Evolutionary conservation across 2,888 invertebrate genomes (phyloP), one percentile per base, ranked within the genome.

Genomic region (Pollenia labialis): DNA sequence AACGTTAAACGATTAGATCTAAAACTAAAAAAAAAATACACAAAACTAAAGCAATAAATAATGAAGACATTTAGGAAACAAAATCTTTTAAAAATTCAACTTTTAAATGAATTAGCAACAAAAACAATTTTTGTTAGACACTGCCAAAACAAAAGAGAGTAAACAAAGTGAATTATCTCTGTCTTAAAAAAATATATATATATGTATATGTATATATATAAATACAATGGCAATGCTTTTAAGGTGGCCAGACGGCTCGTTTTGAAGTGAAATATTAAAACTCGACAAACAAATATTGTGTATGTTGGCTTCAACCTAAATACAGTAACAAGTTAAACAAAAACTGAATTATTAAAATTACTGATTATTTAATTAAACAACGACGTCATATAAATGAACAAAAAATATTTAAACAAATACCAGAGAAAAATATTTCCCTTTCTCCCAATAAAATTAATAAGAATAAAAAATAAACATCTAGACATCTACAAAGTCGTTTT

Each of bases 71-170:
- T 75, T 77, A 82, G 23, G 62, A 62, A 85, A 32, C 23, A 86
- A 71, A 75, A 75, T 46, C 58, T 76, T 74, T 69, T 54, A 44
- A 16, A 81, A 75, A 46, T 16, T 66, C 58, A 44, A 76, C 52
- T 77, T 68, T 46, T 40, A 54, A 80, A 74, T 52, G 60, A 79
- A 68, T 68, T 58, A 74, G 48, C 40, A 23, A 83, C 52, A 42
- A 72, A 48, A 82, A 76, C 80, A 86, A 88, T 84, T 88, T 91
- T 90, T 89, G 90, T 90, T 89, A 76, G 90, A 91, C 91, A 91
- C 91, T 91, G 91, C 91, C 91, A 92, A 91, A 89, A 83, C 88
- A 46, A 52, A 81, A 54, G 52, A 77, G 64, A 32, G 60, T 82
- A 58, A 14, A 74, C 12, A 42, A 60, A 56, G 6, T 18, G 58